These are phyloP conservation scores for Tympanuchus pallidicinctus DNA, from an alignment of 2,113 vertebrate species.

Conservation along the genomic window DNA sequence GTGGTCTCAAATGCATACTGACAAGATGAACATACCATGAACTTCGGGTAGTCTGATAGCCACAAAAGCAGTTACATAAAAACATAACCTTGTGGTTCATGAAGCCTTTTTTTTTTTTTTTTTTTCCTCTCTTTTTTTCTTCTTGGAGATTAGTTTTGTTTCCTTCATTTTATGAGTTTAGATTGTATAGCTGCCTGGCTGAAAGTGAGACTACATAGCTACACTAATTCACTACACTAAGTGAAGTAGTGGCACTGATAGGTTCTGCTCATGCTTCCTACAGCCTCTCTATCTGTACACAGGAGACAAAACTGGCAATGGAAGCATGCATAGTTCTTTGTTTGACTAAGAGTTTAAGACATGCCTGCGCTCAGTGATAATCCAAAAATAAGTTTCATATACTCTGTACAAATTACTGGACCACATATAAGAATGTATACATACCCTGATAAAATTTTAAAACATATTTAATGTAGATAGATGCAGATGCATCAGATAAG, in stretches of 20 bases:
- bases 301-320: neutral
- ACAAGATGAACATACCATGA: slow-evolving; percentile 1
- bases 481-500: neutral
- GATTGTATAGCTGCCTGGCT: neutral
- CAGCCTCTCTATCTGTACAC: neutral
- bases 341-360: neutral
- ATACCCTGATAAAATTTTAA: neutral
- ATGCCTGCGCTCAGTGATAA: neutral
- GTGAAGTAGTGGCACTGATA: neutral
- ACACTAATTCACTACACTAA: neutral
- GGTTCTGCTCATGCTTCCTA: neutral
- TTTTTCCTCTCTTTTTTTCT: neutral
- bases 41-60: neutral
- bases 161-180: neutral
- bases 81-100: neutral
- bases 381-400: neutral
- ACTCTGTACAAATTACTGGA: neutral
- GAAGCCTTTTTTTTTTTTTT: neutral
- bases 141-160: neutral
- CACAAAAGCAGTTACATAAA: slow-evolving; percentile 28
- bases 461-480: neutral
- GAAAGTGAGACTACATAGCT: neutral
- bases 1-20: slow-evolving; percentile 36
- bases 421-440: neutral
- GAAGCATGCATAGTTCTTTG: neutral